Evolutionary conservation across 2,797 vertebrate species (phyloP).

Genomic region (Cirrhinus mrigala): DNA sequence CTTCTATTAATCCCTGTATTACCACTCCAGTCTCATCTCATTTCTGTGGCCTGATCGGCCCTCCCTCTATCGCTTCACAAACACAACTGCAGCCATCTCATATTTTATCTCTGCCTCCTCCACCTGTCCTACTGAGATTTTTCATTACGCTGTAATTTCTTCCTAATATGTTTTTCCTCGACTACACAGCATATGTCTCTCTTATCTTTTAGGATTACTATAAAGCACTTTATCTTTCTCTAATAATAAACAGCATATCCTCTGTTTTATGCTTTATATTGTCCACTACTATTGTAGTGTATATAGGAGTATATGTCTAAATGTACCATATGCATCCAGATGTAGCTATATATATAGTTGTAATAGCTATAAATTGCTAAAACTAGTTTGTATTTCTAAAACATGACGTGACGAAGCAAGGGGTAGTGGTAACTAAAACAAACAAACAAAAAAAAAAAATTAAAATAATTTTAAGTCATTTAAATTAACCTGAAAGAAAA

Average conservation of each 20-base stretch:
- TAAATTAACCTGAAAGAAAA: not conserved
- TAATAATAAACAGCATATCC: conserved; percentile 1
- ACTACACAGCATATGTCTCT: conserved; percentile 13
- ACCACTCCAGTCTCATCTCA: conserved; percentile 65
- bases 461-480: not conserved
- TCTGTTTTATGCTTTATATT: not conserved
- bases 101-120: not conserved
- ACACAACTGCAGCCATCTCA: not conserved
- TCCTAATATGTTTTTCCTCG: not conserved
- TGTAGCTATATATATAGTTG: not conserved
- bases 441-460: not conserved
- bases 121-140: conserved; percentile 1
- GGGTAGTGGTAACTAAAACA: not conserved
- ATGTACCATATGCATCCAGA: not conserved
- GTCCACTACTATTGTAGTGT: not conserved
- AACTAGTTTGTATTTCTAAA: not conserved
- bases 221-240: not conserved
- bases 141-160: conserved; percentile 18
- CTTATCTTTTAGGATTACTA: conserved; percentile 25
- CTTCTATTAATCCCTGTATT: conserved; percentile 70
- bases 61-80: conserved; percentile 20
- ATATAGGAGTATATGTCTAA: not conserved
- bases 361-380: not conserved
- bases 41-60: conserved; percentile 7
- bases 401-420: not conserved